Percentiles rank a stretch among this genome's conserved stretches.
These are phyloP conservation scores for Drosophila maculinotata DNA, from an alignment of 2,888 invertebrate genomes.

Conservation along the genomic window DNA sequence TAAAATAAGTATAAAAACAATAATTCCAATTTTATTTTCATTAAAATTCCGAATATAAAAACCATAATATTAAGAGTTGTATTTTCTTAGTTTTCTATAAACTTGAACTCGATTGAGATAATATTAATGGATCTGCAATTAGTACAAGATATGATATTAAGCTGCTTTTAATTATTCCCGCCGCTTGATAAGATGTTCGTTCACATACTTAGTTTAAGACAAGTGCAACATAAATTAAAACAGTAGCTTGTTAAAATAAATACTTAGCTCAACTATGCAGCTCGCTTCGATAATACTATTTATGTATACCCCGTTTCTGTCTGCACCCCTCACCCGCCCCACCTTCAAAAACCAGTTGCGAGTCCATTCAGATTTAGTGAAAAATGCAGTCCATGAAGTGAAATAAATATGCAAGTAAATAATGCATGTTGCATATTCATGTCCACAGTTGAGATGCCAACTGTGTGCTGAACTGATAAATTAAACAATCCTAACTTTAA, in stretches of 20 bases:
- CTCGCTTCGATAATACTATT: slow-evolving; percentile 44
- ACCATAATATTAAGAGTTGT: no score
- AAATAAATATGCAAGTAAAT: slow-evolving; percentile 49
- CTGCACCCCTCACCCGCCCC: neutral
- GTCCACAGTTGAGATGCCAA: slow-evolving; percentile 61
- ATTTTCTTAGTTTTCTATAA: no score
- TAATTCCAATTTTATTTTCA: no score
- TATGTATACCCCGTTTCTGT: slow-evolving; percentile 19
- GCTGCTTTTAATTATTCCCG: slow-evolving; percentile 9
- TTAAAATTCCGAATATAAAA: no score
- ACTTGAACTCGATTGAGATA: no score
- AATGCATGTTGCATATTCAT: slow-evolving; percentile 60
- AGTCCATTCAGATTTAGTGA: slow-evolving; percentile 45
- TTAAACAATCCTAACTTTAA: slow-evolving; percentile 66
- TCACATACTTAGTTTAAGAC: slow-evolving; percentile 7
- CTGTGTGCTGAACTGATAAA: slow-evolving; percentile 76
- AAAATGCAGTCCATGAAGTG: slow-evolving; percentile 45
- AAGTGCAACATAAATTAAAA: slow-evolving; percentile 34
- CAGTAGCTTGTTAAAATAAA: slow-evolving; percentile 49
- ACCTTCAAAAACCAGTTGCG: slow-evolving; percentile 31
- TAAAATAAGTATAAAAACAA: no score
- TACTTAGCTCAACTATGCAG: slow-evolving; percentile 39
- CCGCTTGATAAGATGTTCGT: slow-evolving; percentile 3
- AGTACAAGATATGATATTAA: no score
- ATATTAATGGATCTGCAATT: no score